phyloP scores from a whole-genome alignment of 2,888 invertebrate genomes.

The Lithophane semibrunnea region DNA sequence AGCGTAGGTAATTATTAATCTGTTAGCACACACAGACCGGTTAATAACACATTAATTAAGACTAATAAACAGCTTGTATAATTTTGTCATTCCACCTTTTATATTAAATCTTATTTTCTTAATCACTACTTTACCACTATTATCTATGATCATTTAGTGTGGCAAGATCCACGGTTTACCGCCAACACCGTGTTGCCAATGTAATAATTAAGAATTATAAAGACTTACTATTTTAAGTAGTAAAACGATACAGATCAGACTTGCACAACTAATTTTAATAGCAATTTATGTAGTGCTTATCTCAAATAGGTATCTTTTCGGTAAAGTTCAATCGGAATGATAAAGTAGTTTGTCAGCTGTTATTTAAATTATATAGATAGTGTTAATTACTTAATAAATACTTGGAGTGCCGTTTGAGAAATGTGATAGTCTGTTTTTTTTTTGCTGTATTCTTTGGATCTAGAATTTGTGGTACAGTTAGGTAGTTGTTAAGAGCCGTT shows the following conservation, averaged over 20 bases:
- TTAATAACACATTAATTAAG: conserved; percentile 20
- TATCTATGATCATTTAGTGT: conserved; percentile 59
- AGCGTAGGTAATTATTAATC: neutral
- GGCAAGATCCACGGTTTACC: conserved; percentile 56
- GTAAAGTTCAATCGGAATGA: conserved; percentile 73
- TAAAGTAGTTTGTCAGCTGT: conserved; percentile 62
- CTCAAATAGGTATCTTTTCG: conserved; percentile 78
- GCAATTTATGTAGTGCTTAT: conserved; percentile 75
- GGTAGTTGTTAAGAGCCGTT: conserved; percentile 3
- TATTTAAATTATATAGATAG: conserved; percentile 63
- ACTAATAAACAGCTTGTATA: conserved; percentile 16
- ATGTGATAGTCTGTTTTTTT: conserved; percentile 35
- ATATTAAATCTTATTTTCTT: conserved; percentile 51
- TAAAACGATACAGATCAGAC: conserved; percentile 72
- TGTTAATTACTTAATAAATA: conserved; percentile 63
- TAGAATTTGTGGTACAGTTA: neutral
- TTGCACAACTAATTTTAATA: conserved; percentile 76
- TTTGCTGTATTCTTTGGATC: conserved; percentile 22
- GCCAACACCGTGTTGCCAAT: conserved; percentile 59
- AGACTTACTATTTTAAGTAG: conserved; percentile 62
- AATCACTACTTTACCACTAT: conserved; percentile 51
- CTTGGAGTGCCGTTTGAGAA: conserved; percentile 24
- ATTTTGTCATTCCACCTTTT: conserved; percentile 33
- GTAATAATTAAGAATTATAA: conserved; percentile 69
- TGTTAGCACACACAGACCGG: neutral